These are phyloP conservation scores for Callorhinus ursinus DNA, from an alignment of 2,113 vertebrate genomes.

Conservation along the genomic window DNA sequence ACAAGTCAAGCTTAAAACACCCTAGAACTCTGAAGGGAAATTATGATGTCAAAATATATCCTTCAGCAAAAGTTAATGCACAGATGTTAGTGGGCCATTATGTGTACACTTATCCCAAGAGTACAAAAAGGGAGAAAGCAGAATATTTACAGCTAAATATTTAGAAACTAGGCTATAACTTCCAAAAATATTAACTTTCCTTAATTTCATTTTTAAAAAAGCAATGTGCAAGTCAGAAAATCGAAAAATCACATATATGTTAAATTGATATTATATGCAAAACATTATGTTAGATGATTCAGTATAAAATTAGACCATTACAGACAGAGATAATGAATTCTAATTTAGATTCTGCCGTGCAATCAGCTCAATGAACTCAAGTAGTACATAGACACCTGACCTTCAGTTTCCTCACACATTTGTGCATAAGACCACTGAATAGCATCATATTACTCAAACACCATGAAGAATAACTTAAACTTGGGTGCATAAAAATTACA, in stretches of 20 bases:
- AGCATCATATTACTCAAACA: not conserved
- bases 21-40: not conserved
- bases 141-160: constrained; percentile 43
- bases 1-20: constrained; percentile 50
- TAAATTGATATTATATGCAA: not conserved
- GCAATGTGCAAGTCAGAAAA: not conserved
- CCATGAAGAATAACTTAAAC: not conserved
- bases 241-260: not conserved
- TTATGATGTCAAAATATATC: constrained; percentile 33
- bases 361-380: not conserved
- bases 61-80: constrained; percentile 26
- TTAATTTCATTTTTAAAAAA: not conserved
- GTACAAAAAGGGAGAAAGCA: not conserved
- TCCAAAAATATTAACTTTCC: not conserved
- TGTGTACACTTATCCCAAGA: not conserved
- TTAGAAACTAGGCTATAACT: not conserved
- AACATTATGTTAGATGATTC: not conserved
- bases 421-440: not conserved
- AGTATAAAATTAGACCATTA: not conserved
- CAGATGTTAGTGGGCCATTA: not conserved
- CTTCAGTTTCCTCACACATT: not conserved
- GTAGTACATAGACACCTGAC: accelerated
- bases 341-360: not conserved
- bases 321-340: not conserved
- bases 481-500: not conserved